A percentile compares a stretch with the other conserved stretches of the same genome.
Evolutionary conservation across 2,797 vertebrate genomes (phyloP).

Genomic region (Harpagifer antarcticus): DNA sequence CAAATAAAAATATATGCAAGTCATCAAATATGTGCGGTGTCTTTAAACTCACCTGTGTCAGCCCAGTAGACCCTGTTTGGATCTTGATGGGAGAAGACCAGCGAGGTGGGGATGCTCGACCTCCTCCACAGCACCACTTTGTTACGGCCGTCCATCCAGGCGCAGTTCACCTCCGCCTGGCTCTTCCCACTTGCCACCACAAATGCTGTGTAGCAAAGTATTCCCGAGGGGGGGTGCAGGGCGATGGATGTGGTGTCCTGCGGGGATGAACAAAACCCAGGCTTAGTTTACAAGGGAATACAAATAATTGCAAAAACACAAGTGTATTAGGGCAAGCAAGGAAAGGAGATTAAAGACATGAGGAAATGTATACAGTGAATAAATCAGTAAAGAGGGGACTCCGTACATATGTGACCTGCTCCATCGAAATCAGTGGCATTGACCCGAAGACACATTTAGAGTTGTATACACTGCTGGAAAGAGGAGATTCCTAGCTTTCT

Average conservation of each 20-base stretch:
- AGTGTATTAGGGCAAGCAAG: background rate
- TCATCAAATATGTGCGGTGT: no score
- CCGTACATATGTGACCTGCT: no score
- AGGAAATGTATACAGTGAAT: no score
- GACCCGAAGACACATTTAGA: no score
- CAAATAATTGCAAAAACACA: background rate
- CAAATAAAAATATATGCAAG: no score
- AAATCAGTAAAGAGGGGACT: no score
- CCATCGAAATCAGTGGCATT: no score
- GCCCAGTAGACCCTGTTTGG: slow-evolving; percentile 89
- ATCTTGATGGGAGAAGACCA: slow-evolving; percentile 84
- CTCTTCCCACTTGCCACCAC: background rate
- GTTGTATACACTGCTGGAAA: no score
- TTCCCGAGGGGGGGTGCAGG: slow-evolving; percentile 84
- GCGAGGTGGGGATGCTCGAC: slow-evolving; percentile 80
- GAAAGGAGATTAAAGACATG: background rate
- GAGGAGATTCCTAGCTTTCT: no score
- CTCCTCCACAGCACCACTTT: slow-evolving; percentile 85
- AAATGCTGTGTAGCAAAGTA: slow-evolving; percentile 87
- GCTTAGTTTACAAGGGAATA: background rate
- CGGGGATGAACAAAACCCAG: background rate
- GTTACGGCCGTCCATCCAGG: slow-evolving; percentile 89
- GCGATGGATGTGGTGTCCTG: slow-evolving; percentile 81
- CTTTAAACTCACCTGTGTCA: slow-evolving; percentile 82
- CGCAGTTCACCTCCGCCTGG: slow-evolving; percentile 80